Conservation (phyloP, 2,888 invertebrate species). For the Anagyrus pseudococci region DNA sequence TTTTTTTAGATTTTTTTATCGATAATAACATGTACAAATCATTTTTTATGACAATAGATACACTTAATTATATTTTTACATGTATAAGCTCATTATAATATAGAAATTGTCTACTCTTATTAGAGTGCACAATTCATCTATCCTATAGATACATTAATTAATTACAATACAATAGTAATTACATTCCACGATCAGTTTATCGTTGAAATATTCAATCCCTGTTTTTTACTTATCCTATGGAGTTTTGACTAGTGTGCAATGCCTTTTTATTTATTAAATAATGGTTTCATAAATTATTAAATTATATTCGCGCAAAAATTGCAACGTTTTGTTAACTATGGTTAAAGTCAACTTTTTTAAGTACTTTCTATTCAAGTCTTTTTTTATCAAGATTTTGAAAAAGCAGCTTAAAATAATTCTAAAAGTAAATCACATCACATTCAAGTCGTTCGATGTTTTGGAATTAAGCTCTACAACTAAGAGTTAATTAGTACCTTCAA, state of each 20-base stretch:
- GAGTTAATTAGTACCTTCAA: conserved; percentile 32
- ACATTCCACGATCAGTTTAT: conserved; percentile 40
- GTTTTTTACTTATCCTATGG: conserved; percentile 50
- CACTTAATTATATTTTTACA: conserved; percentile 61
- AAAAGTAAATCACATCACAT: conserved; percentile 34
- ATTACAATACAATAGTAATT: conserved; percentile 38
- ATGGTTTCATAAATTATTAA: conserved; percentile 33
- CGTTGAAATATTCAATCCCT: conserved; percentile 53
- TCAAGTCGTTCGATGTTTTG: conserved; percentile 37
- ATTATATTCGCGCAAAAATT: conserved; percentile 25
- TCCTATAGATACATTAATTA: conserved; percentile 33
- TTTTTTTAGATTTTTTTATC: conserved; percentile 34
- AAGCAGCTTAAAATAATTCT: conserved; percentile 29
- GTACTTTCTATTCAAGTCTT: conserved; percentile 34
- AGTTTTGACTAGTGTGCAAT: conserved; percentile 56
- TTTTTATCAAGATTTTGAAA: conserved; percentile 25
- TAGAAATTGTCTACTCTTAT: conserved; percentile 51
- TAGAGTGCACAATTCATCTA: conserved; percentile 41
- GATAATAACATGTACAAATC: conserved; percentile 42
- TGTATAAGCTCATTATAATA: conserved; percentile 61
- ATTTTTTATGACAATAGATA: conserved; percentile 56
- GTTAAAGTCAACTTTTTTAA: conserved; percentile 29
- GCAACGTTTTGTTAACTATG: conserved; percentile 21
- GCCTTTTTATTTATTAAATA: conserved; percentile 39
- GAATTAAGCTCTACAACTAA: conserved; percentile 35